Conservation (phyloP, 2,113 vertebrate genomes). For the Petaurus breviceps region DNA sequence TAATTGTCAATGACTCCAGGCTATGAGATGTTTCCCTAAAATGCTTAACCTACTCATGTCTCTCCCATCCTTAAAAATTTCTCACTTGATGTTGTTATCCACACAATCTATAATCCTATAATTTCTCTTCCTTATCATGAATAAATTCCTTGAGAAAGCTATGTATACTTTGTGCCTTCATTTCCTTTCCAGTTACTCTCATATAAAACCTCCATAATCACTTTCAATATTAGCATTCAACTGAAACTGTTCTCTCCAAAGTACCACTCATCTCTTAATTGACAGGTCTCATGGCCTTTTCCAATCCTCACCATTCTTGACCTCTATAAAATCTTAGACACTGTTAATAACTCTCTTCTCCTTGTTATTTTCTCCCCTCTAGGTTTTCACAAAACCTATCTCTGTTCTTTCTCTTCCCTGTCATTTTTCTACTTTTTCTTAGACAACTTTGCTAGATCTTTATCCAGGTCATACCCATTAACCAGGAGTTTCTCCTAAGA, state of each 20-base stretch:
- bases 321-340: neutral
- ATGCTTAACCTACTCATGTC: neutral
- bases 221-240: neutral
- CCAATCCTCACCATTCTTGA: neutral
- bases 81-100: neutral
- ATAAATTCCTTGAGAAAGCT: neutral
- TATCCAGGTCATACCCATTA: neutral
- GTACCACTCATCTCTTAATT: neutral
- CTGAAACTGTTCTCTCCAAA: neutral
- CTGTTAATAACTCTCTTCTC: neutral
- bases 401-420: neutral
- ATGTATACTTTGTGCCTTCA: neutral
- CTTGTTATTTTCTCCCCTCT: neutral
- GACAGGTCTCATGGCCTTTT: neutral
- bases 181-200: neutral
- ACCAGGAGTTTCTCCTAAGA: neutral
- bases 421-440: neutral
- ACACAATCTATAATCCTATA: neutral
- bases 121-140: neutral
- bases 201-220: neutral
- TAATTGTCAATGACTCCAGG: neutral
- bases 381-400: neutral
- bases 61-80: neutral
- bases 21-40: neutral
- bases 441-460: neutral